Evolutionary conservation across 1,140 invertebrate species (phyloP), one percentile per base, ranked within the genome.

Genomic region (Drosophila gunungcola): DNA sequence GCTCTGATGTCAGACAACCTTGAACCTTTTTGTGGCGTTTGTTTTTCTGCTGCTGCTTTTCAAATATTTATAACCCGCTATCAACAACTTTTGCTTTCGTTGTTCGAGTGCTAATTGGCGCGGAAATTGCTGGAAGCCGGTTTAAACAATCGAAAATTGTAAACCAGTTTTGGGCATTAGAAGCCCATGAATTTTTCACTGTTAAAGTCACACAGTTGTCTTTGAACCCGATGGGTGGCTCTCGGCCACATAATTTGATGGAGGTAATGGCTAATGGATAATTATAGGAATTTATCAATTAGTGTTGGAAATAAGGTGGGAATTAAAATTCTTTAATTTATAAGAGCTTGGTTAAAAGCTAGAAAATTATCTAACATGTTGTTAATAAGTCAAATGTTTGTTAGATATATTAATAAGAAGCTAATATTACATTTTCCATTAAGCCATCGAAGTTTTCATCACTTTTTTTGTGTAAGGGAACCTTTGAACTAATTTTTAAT

Each of bases 1-100:
- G 43, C 45, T 65, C 78, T 88, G 83, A 88, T 84, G 84, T 88
- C 84, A 88, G 84, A 77, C 84, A 89, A 80, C 84, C 84, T 88
- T 88, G 84, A 88, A 88, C 84, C 84, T 84, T 89, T 82, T 89
- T 46, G 54, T 76, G 56, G 63, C 45, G 48, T 56, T 41, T 57
- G 29, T 43, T 65, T 46, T 53, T 56, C 41, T 45, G n/a, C 46
- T 36, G n/a, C 41, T 42, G 45, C 34, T 68, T 70, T 78, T 78
- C 34, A 78, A 78, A 76, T 76, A 76, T 83, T 78, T 73, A 69
- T 68, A 86, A 74, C 79, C 68, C 68, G 72, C 78, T 76, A 79
- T 88, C 74, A 67, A 82, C 75, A 73, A 88, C 83, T 88, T 80
- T 88, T 88, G 84, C 83, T 88, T 88, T 88, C 83, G 83, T 79